These are phyloP conservation scores for Trichomalopsis sarcophagae DNA, from an alignment of 1,140 invertebrate species.

Conservation along the genomic window DNA sequence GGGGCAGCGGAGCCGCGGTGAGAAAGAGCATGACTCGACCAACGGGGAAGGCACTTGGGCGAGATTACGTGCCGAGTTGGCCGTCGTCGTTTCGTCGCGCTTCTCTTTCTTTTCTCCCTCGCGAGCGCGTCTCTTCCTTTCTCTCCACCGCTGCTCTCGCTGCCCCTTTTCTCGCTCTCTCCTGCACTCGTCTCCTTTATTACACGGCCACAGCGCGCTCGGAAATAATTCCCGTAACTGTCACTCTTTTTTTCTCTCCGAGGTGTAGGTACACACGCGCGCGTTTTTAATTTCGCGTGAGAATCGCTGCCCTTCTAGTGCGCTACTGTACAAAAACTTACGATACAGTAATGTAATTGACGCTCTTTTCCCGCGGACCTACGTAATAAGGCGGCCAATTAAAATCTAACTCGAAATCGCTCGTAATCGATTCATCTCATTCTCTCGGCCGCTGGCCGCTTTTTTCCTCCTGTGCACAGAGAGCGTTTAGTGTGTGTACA, in stretches of 20 bases:
- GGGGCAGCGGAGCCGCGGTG: background rate
- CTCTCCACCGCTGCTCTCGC: conserved; percentile 21
- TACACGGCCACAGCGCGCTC: background rate
- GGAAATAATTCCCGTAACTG: conserved; percentile 26
- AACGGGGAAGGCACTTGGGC: conserved; percentile 74
- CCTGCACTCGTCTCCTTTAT: background rate
- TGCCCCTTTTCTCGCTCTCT: conserved; percentile 46
- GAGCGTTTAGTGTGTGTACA: background rate
- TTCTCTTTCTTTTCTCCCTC: conserved; percentile 55
- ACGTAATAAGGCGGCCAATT: background rate
- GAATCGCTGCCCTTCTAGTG: no score
- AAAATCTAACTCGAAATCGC: background rate
- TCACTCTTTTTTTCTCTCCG: conserved; percentile 1
- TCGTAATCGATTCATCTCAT: background rate
- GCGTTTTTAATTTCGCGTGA: background rate
- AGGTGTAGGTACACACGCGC: background rate
- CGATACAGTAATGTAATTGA: background rate
- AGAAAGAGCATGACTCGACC: conserved; percentile 68
- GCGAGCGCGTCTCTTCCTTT: background rate
- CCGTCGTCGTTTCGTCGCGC: conserved; percentile 60
- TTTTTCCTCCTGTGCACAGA: background rate
- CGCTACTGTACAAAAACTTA: background rate
- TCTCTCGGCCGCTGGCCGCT: background rate
- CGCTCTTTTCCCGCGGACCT: no score
- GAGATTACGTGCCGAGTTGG: conserved; percentile 71